Conservation (phyloP, 2,113 vertebrate species). For the Grammomys surdaster region DNA sequence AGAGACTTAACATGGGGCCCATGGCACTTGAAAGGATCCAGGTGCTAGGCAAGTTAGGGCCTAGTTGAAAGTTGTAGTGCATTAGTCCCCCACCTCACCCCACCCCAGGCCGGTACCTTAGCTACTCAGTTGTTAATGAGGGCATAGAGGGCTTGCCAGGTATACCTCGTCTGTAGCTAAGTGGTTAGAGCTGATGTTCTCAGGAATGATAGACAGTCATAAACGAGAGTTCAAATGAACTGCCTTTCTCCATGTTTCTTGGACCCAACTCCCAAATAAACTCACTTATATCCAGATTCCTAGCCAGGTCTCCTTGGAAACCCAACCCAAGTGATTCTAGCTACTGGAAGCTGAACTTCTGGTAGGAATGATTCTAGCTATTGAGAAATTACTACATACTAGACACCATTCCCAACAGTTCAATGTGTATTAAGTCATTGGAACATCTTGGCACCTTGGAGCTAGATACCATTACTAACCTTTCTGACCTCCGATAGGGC, state of each 20-base stretch:
- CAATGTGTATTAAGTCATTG: not conserved
- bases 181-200: not conserved
- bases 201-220: not conserved
- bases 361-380: not conserved
- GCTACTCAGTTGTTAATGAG: not conserved
- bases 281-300: not conserved
- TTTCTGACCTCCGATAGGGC: not conserved
- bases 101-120: accelerated
- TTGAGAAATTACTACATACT: not conserved
- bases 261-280: not conserved
- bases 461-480: not conserved
- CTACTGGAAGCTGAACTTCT: not conserved
- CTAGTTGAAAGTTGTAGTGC: not conserved
- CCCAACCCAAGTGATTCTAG: not conserved
- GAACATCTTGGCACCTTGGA: not conserved
- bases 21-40: not conserved
- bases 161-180: accelerated
- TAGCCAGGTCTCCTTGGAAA: not conserved
- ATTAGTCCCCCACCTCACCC: not conserved
- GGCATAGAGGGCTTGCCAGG: not conserved
- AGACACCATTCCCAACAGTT: not conserved
- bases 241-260: not conserved
- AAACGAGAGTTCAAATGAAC: not conserved
- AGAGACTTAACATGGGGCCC: not conserved
- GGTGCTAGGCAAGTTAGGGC: not conserved